phyloP scores from a whole-genome alignment of 2,797 vertebrate genomes.

The Pampus argenteus region DNA sequence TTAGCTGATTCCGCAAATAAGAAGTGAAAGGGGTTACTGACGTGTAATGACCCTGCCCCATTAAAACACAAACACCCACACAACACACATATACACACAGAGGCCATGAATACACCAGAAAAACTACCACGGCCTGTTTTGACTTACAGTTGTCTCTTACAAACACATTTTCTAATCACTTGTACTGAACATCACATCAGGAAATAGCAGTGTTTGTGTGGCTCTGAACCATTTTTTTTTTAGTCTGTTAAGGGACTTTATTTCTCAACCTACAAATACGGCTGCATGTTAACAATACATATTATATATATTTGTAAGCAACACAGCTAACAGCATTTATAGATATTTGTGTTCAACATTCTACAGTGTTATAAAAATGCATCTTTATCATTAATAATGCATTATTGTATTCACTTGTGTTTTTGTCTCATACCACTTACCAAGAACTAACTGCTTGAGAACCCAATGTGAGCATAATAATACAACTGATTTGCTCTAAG shows the following conservation, averaged over 20 bases:
- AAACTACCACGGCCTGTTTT: neutral
- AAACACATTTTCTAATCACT: neutral
- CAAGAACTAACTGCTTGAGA: neutral
- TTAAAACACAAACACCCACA: conserved; percentile 22
- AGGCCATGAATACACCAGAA: neutral
- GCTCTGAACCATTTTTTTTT: neutral
- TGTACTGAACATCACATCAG: no score
- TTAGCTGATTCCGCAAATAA: conserved; percentile 61
- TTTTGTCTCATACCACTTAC: neutral
- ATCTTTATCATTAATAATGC: neutral
- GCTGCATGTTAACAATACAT: neutral
- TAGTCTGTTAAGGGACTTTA: neutral
- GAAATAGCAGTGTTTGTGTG: neutral
- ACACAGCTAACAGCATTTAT: neutral
- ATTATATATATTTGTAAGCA: neutral
- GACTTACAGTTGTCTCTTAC: neutral
- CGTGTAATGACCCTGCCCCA: conserved; percentile 54
- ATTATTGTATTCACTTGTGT: neutral
- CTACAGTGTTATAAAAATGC: conserved; percentile 1
- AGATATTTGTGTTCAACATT: neutral
- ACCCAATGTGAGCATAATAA: neutral
- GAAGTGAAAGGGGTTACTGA: conserved; percentile 42
- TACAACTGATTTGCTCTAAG: conserved; percentile 7
- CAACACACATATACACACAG: conserved; percentile 3
- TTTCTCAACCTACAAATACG: neutral